phyloP scores from a whole-genome alignment of 64 coral and sea anemone species.

The Actinia equina region DNA sequence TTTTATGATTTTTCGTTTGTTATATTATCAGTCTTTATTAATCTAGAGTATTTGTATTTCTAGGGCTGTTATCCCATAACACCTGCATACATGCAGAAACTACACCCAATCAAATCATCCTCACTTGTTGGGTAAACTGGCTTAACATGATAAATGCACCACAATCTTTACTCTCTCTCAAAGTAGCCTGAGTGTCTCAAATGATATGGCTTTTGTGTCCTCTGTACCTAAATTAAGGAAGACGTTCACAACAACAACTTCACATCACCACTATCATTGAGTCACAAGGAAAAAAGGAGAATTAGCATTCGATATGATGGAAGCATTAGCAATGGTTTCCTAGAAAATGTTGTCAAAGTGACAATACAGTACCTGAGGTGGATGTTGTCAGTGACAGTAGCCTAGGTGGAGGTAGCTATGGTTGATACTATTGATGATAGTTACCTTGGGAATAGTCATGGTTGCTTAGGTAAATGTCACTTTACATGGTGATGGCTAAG shows the following conservation, averaged over 20 bases:
- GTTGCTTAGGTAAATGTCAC: background rate
- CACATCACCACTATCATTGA: background rate
- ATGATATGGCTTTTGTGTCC: background rate
- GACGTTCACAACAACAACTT: background rate
- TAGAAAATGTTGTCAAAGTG: no score
- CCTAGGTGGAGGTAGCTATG: background rate
- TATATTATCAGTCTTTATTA: background rate
- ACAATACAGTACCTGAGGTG: no score
- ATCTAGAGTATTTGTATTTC: background rate
- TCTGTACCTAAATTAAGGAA: background rate
- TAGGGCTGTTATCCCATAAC: conserved; percentile 31
- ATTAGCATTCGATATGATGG: background rate
- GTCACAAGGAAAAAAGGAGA: background rate
- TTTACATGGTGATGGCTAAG: background rate
- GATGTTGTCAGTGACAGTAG: background rate
- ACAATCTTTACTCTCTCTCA: background rate
- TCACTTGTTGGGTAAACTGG: background rate
- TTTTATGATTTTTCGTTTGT: no score
- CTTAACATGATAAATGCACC: background rate
- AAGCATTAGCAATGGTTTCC: no score
- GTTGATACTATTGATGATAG: no score
- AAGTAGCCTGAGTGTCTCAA: background rate
- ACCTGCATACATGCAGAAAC: conserved; percentile 1
- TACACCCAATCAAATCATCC: background rate
- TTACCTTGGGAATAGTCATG: background rate